Evolutionary conservation across 2,797 vertebrate genomes (phyloP).

Genomic region (Siniperca scherzeri): DNA sequence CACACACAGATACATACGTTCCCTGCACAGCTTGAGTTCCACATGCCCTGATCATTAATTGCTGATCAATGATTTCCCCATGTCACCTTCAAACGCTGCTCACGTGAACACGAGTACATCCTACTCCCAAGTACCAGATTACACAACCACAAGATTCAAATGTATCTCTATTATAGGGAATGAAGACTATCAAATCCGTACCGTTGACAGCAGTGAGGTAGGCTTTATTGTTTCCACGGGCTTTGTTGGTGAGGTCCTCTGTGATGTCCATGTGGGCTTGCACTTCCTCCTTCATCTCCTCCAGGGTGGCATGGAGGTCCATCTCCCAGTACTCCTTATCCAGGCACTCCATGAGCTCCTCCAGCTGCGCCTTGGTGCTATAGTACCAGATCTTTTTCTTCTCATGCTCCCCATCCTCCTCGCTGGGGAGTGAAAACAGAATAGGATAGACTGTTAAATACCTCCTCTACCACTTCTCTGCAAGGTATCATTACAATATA

Average conservation of each 20-base stretch:
- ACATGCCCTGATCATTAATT: neutral
- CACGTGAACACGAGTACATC: neutral
- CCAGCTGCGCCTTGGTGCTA: conserved; percentile 94
- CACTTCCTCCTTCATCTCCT: conserved; percentile 95
- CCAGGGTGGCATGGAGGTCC: conserved; percentile 91
- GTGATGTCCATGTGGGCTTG: conserved; percentile 96
- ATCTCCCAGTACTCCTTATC: conserved; percentile 96
- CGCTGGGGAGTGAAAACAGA: conserved; percentile 79
- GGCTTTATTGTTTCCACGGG: conserved; percentile 93
- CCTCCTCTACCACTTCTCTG: neutral
- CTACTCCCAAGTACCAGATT: neutral
- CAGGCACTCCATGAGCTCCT: conserved; percentile 90
- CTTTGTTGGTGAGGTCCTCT: conserved; percentile 96
- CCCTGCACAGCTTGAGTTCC: neutral
- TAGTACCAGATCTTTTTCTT: conserved; percentile 98
- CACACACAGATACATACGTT: neutral
- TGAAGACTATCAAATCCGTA: conserved; percentile 67
- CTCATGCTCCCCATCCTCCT: conserved; percentile 94
- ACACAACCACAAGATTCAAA: neutral
- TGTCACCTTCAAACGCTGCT: neutral
- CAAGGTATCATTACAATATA: neutral
- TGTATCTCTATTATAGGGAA: neutral
- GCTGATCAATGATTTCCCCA: neutral
- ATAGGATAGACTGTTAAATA: neutral
- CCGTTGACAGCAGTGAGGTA: conserved; percentile 95